These are phyloP conservation scores for Octonoba sinensis DNA, from an alignment of 2,888 invertebrate species.

Conservation along the genomic window DNA sequence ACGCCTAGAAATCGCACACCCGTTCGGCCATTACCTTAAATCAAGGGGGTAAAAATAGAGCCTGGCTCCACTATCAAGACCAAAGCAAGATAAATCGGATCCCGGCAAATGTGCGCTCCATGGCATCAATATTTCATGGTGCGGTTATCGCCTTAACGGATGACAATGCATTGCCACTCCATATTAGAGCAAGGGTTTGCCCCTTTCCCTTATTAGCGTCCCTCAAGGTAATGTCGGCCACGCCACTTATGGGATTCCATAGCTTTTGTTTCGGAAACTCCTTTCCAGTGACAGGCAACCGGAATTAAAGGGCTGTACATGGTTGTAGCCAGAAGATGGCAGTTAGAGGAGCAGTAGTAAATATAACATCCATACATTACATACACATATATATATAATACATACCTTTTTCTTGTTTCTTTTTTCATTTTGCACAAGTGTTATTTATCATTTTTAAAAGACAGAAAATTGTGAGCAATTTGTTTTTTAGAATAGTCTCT, in stretches of 20 bases:
- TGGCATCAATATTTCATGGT: constrained; percentile 55
- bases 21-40: constrained; percentile 56
- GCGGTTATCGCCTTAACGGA: constrained; percentile 44
- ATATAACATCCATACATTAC: no score
- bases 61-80: constrained; percentile 35
- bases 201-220: constrained; percentile 30
- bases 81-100: constrained; percentile 60
- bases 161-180: constrained; percentile 32
- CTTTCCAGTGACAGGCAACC: background rate
- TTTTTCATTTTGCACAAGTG: background rate
- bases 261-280: constrained; percentile 1
- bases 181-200: constrained; percentile 16
- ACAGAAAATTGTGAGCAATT: background rate
- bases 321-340: no score
- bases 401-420: background rate
- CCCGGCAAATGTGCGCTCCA: constrained; percentile 30
- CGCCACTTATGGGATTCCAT: constrained; percentile 28
- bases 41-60: constrained; percentile 56
- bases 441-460: background rate
- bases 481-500: no score
- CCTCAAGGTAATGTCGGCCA: constrained; percentile 1
- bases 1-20: constrained; percentile 28
- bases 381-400: no score
- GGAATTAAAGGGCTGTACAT: background rate
- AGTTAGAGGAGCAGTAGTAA: no score